Conservation (phyloP, 2,113 vertebrate species). For the Cnemophilus loriae region DNA sequence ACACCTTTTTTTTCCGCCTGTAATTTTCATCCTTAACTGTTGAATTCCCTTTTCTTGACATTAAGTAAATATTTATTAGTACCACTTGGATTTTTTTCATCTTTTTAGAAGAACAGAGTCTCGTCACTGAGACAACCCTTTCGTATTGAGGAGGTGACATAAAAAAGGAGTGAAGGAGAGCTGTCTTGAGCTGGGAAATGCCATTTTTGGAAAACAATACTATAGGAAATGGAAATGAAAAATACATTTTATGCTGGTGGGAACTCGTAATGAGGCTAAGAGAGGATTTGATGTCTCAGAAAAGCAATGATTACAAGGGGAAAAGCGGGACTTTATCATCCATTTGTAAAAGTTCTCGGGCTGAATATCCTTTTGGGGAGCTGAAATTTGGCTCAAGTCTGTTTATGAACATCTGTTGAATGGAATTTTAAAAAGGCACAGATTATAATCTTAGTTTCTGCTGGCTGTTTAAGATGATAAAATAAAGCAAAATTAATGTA, state of each 20-base stretch:
- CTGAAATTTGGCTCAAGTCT: conserved; percentile 50
- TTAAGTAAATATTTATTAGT: conserved; percentile 43
- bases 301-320: conserved; percentile 32
- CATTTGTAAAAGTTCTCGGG: conserved; percentile 39
- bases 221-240: conserved; percentile 47
- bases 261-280: conserved; percentile 56
- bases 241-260: conserved; percentile 46
- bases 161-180: not conserved
- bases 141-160: not conserved
- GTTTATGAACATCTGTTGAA: conserved; percentile 55
- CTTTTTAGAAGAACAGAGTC: not conserved
- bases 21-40: conserved; percentile 11
- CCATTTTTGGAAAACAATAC: conserved; percentile 40
- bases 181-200: conserved; percentile 13
- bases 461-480: not conserved
- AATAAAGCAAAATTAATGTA: not conserved
- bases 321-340: conserved; percentile 13
- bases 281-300: conserved; percentile 50
- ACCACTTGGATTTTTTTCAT: not conserved
- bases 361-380: conserved; percentile 45
- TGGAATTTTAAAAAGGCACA: conserved; percentile 48
- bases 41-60: not conserved
- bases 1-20: not conserved
- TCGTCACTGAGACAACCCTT: not conserved
- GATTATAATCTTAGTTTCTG: conserved; percentile 52